Conservation (phyloP, 1,140 invertebrate genomes). For the Leptinotarsa defecta region DNA sequence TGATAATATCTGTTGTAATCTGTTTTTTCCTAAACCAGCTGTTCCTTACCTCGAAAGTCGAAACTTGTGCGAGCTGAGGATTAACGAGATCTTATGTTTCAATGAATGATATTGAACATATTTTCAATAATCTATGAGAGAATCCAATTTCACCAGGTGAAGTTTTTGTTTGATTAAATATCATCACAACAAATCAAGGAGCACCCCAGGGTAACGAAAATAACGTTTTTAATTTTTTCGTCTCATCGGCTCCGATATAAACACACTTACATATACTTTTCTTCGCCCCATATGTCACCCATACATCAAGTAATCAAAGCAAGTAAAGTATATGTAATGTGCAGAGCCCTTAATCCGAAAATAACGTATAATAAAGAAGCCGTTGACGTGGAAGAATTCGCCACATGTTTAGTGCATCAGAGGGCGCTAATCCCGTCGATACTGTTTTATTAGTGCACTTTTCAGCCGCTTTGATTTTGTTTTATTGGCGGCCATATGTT, state of each 20-base stretch:
- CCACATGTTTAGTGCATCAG: conserved; percentile 39
- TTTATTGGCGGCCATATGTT: conserved; percentile 45
- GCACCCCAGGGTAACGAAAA: not conserved
- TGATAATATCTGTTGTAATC: no score
- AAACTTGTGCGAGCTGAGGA: no score
- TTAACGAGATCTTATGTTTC: no score
- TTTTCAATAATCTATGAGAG: no score
- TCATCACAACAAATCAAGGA: no score
- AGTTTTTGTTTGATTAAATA: no score
- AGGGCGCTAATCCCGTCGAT: conserved; percentile 37
- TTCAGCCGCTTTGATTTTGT: conserved; percentile 40
- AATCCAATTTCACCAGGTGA: no score
- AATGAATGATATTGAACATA: no score
- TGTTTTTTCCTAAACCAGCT: no score
- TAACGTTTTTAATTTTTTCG: conserved; percentile 3
- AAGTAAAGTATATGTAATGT: conserved; percentile 25
- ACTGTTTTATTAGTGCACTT: conserved; percentile 40
- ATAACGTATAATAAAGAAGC: conserved; percentile 36
- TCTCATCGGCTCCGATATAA: conserved; percentile 2
- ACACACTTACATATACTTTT: conserved; percentile 16
- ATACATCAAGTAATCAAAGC: conserved; percentile 3
- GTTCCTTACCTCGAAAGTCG: no score
- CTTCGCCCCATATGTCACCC: conserved; percentile 15
- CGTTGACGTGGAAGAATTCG: conserved; percentile 44
- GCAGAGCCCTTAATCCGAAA: conserved; percentile 31